Conservation (phyloP, 2,888 invertebrate species). For the Mellilla xanthometata region DNA sequence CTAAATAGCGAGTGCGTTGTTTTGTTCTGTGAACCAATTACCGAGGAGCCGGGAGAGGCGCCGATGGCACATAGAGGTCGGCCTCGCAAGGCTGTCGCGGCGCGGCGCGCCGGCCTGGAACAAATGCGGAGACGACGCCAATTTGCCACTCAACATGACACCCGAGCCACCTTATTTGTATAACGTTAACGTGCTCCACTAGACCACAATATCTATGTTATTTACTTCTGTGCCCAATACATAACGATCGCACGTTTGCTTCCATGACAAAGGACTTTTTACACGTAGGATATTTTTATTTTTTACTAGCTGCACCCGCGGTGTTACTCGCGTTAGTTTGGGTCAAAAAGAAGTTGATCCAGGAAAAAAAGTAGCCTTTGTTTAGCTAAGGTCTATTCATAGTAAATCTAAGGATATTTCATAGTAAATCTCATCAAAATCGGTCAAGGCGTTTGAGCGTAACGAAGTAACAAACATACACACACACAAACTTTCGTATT, state of each 20-base stretch:
- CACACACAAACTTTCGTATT: too few relatives aligned
- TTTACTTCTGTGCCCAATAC: constrained; percentile 49
- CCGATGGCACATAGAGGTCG: constrained; percentile 62
- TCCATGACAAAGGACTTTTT: too few relatives aligned
- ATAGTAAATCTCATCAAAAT: too few relatives aligned
- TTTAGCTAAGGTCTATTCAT: too few relatives aligned
- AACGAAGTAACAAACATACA: too few relatives aligned
- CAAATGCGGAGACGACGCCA: constrained; percentile 68
- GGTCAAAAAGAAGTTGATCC: too few relatives aligned
- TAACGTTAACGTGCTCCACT: constrained; percentile 62
- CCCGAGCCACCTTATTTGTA: constrained; percentile 64
- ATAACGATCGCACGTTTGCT: constrained; percentile 22
- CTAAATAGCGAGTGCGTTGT: constrained; percentile 27
- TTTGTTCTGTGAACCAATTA: constrained; percentile 40
- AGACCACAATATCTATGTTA: constrained; percentile 40
- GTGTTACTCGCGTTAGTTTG: too few relatives aligned
- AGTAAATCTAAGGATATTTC: too few relatives aligned
- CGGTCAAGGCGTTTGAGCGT: too few relatives aligned
- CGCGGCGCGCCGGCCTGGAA: constrained; percentile 50
- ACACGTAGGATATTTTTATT: neutral
- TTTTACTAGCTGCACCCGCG: too few relatives aligned
- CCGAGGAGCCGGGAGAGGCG: constrained; percentile 48
- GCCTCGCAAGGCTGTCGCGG: constrained; percentile 59
- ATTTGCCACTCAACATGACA: constrained; percentile 68
- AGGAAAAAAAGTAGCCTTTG: too few relatives aligned